Conservation (phyloP, 2,888 invertebrate species). For the Prosopocoilus inquinatus region DNA sequence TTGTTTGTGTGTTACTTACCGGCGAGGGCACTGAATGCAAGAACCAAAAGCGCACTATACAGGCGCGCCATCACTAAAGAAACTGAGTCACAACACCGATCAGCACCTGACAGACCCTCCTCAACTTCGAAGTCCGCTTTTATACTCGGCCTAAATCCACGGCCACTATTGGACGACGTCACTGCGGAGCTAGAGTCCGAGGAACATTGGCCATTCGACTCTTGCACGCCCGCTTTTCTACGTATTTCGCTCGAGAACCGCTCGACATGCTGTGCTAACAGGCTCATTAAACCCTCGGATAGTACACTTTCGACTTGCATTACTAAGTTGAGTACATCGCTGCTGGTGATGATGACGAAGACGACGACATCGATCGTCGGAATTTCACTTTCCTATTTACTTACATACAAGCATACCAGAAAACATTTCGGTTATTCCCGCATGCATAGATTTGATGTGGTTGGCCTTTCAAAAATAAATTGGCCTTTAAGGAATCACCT, state of each 20-base stretch:
- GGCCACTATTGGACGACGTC: conserved; percentile 42
- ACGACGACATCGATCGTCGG: too few relatives aligned
- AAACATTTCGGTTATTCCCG: too few relatives aligned
- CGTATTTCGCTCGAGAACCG: conserved; percentile 10
- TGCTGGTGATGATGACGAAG: too few relatives aligned
- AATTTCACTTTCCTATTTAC: too few relatives aligned
- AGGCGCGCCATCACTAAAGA: conserved; percentile 47
- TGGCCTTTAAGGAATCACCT: too few relatives aligned
- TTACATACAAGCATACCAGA: too few relatives aligned
- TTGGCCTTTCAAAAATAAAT: too few relatives aligned
- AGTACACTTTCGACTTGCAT: too few relatives aligned
- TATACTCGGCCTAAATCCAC: conserved; percentile 51
- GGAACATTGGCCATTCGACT: conserved; percentile 41
- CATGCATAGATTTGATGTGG: too few relatives aligned
- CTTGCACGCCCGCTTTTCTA: conserved; percentile 36
- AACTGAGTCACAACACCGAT: conserved; percentile 45
- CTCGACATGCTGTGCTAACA: not conserved
- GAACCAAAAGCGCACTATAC: conserved; percentile 42
- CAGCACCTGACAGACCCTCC: conserved; percentile 48
- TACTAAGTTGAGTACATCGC: too few relatives aligned
- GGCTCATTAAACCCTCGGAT: too few relatives aligned
- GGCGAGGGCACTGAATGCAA: conserved; percentile 41
- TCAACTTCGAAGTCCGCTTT: conserved; percentile 45
- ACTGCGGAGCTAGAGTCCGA: conserved; percentile 39
- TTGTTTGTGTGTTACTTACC: conserved; percentile 47